Conservation (phyloP, 2,113 vertebrate species). For the Grammomys surdaster region DNA sequence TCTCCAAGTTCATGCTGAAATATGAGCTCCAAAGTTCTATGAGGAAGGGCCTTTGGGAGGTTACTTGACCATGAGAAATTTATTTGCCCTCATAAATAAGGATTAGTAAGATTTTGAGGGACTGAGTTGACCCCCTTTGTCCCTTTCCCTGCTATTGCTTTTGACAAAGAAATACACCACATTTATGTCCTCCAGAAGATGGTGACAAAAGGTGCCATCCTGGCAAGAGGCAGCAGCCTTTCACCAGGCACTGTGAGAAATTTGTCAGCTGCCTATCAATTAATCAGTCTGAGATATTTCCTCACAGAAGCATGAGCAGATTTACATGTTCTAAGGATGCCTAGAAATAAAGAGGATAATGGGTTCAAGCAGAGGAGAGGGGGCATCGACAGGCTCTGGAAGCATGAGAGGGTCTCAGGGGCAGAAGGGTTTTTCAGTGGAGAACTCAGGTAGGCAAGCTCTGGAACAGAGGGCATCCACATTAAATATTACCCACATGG, state of each 20-base stretch:
- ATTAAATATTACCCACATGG: background rate
- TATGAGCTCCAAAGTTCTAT: background rate
- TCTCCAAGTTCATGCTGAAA: background rate
- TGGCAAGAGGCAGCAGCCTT: too few relatives aligned
- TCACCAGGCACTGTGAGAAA: background rate
- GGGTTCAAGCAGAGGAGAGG: background rate
- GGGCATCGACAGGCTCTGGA: rapidly evolving
- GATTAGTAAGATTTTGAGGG: background rate
- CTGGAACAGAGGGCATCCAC: background rate
- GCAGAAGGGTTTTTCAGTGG: background rate
- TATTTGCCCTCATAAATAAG: background rate
- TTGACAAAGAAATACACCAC: background rate
- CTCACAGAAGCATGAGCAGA: background rate
- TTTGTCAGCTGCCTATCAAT: background rate
- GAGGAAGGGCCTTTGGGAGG: too few relatives aligned
- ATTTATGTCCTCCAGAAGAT: background rate
- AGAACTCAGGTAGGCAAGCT: background rate
- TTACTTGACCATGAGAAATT: background rate
- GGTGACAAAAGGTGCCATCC: background rate
- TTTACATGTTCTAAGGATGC: background rate
- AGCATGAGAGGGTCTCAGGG: background rate
- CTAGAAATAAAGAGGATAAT: background rate
- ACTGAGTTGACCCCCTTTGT: background rate
- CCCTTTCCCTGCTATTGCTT: background rate
- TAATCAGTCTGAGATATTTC: background rate